These are phyloP conservation scores for Dipodomys merriami DNA, from an alignment of 2,113 vertebrate species.

Conservation along the genomic window DNA sequence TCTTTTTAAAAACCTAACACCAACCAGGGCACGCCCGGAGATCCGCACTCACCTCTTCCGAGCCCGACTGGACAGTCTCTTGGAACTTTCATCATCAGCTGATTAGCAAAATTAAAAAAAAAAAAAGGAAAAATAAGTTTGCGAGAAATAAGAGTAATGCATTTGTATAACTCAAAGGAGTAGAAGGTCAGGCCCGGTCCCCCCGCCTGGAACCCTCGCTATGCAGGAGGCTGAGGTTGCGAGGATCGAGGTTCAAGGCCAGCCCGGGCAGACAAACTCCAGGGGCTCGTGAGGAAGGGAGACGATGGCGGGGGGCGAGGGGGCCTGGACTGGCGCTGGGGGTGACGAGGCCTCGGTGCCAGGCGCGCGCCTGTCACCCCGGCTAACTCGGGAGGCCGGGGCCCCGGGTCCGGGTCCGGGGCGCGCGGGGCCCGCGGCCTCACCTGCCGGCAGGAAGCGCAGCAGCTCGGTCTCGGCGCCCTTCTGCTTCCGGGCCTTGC, in stretches of 20 bases:
- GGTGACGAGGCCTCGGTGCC: too few species aligned
- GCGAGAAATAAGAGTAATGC: too few species aligned
- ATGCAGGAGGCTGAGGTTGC: neutral
- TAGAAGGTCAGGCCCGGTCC: neutral
- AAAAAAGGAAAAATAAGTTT: too few species aligned
- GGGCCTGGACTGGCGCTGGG: too few species aligned
- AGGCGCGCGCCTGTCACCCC: too few species aligned
- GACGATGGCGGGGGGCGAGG: too few species aligned
- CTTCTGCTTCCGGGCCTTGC: slow-evolving; percentile 93
- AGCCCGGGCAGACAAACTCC: too few species aligned
- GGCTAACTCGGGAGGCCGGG: fast-evolving
- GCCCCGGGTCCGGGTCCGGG: neutral
- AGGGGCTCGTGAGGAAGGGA: too few species aligned
- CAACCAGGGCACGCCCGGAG: neutral
- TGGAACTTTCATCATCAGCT: slow-evolving; percentile 80
- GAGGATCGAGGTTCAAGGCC: too few species aligned
- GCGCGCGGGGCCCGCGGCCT: neutral
- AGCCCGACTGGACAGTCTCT: slow-evolving; percentile 91
- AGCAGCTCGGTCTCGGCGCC: slow-evolving; percentile 94
- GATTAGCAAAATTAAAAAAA: too few species aligned
- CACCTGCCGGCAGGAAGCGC: slow-evolving; percentile 89
- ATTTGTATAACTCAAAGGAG: too few species aligned
- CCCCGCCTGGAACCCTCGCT: neutral
- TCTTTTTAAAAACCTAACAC: too few species aligned
- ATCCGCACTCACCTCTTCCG: slow-evolving; percentile 88